Conservation (phyloP, 2,113 vertebrate species). For the Anguilla japonica region DNA sequence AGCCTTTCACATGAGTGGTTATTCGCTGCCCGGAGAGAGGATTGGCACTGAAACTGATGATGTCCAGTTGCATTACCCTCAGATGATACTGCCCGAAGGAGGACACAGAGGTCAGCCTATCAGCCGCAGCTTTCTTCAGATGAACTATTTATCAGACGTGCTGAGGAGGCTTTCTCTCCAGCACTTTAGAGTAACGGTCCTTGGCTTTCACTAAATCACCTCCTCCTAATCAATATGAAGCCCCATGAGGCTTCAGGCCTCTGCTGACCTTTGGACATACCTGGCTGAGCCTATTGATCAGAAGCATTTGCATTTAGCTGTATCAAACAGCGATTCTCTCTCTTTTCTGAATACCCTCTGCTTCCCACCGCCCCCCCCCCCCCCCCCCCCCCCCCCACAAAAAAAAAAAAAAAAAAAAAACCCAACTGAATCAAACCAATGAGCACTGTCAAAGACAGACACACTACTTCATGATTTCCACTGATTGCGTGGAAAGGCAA, state of each 20-base stretch:
- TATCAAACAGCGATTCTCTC: constrained; percentile 23
- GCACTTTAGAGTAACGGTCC: constrained; percentile 5
- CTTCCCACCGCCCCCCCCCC: constrained; percentile 33
- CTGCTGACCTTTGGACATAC: constrained; percentile 26
- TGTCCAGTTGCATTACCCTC: constrained; percentile 52
- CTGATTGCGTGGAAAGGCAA: constrained; percentile 50
- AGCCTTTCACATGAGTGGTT: background rate
- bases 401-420: background rate
- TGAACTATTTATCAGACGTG: constrained; percentile 12
- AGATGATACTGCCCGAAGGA: constrained; percentile 41
- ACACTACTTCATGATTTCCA: constrained; percentile 40
- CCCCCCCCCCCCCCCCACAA: constrained; percentile 29
- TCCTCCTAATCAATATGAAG: constrained; percentile 33
- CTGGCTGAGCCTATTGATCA: constrained; percentile 53
- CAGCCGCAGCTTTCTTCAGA: background rate
- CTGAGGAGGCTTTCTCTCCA: background rate
- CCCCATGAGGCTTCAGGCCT: background rate
- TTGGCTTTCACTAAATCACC: constrained; percentile 29
- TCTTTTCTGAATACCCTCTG: constrained; percentile 29
- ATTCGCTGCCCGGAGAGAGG: constrained; percentile 23
- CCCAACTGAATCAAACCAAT: background rate
- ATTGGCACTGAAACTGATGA: constrained; percentile 39
- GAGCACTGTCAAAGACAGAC: constrained; percentile 17
- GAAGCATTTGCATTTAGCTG: constrained; percentile 56
- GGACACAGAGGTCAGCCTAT: constrained; percentile 40